These are phyloP conservation scores for Leptopilina myrica DNA, from an alignment of 2,888 invertebrate species.

Conservation along the genomic window DNA sequence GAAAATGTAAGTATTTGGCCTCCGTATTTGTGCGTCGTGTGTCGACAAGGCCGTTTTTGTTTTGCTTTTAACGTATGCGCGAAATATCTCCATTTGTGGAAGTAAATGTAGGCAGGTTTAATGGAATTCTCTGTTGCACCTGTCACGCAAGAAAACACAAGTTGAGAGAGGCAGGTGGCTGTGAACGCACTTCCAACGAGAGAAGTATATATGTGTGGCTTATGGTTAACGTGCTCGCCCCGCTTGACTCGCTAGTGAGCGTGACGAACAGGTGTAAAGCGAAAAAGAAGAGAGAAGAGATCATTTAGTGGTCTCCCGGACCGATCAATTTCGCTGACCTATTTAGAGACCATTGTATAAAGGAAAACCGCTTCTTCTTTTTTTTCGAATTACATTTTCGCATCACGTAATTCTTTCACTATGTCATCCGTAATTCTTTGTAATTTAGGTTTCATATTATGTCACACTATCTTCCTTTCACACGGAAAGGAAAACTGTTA, in stretches of 20 bases:
- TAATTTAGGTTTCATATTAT: too few species aligned
- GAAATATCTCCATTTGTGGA: background rate
- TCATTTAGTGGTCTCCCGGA: constrained; percentile 12
- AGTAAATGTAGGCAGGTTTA: constrained; percentile 45
- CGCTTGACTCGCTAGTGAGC: background rate
- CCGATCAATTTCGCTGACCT: constrained; percentile 29
- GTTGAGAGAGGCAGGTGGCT: constrained; percentile 52
- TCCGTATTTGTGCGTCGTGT: background rate
- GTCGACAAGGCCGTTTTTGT: constrained; percentile 1
- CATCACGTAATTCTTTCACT: background rate
- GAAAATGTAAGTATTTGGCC: background rate
- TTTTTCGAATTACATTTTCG: background rate
- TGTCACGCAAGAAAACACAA: constrained; percentile 54
- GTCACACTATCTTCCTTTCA: background rate
- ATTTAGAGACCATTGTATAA: background rate
- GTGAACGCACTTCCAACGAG: background rate
- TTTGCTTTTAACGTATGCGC: background rate
- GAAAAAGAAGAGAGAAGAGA: constrained; percentile 27
- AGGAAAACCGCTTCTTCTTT: background rate
- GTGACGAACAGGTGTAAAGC: constrained; percentile 33
- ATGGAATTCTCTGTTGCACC: constrained; percentile 56
- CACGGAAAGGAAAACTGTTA: too few species aligned
- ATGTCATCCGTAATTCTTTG: background rate
- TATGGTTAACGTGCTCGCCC: constrained; percentile 7
- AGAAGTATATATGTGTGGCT: constrained; percentile 12